These are phyloP conservation scores for Odobenus rosmarus DNA, from an alignment of 2,113 vertebrate genomes.

Conservation along the genomic window DNA sequence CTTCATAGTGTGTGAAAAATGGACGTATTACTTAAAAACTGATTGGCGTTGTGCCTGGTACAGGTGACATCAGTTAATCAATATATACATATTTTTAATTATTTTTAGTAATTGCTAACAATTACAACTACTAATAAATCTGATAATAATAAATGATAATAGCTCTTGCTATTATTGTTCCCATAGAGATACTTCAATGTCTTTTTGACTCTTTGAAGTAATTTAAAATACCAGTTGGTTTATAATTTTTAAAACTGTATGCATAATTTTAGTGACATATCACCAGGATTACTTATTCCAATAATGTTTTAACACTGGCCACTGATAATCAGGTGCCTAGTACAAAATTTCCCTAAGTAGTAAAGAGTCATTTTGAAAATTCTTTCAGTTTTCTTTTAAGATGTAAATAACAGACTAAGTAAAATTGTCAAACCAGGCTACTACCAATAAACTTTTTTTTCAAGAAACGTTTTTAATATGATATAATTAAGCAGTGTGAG, in stretches of 20 bases:
- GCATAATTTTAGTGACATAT: neutral
- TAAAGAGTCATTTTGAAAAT: neutral
- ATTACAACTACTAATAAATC: neutral
- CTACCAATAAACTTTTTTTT: neutral
- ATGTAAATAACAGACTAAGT: neutral
- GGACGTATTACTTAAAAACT: neutral
- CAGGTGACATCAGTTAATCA: neutral
- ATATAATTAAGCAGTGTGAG: neutral
- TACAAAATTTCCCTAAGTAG: neutral
- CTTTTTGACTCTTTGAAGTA: neutral
- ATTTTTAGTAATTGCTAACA: neutral
- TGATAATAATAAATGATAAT: neutral
- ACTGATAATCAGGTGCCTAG: neutral
- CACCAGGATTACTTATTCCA: accelerated
- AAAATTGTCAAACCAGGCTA: neutral
- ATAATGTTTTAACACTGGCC: neutral
- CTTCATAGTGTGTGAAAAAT: neutral
- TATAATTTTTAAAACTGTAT: neutral
- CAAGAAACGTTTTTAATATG: neutral
- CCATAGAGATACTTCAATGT: neutral
- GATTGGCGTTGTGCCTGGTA: neutral
- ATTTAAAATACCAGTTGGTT: neutral
- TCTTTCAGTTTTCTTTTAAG: neutral
- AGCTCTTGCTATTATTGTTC: neutral
- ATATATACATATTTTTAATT: neutral